Conservation (phyloP, 2,888 invertebrate species). For the Mylabris sibirica region DNA sequence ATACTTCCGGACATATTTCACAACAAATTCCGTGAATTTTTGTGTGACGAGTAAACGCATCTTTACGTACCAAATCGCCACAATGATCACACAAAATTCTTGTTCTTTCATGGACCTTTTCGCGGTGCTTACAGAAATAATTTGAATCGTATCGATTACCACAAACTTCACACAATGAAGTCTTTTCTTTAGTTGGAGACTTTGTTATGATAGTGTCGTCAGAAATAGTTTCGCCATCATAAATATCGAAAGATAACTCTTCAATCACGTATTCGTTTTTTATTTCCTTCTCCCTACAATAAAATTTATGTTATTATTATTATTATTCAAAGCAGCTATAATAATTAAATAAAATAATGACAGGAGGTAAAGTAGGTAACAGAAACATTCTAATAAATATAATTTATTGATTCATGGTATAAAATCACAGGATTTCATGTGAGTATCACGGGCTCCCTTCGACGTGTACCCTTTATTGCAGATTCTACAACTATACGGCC, state of each 20-base stretch:
- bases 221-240: background rate
- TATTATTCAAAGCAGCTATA: slow-evolving; percentile 38
- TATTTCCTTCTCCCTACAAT: background rate
- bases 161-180: background rate
- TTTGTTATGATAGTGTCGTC: background rate
- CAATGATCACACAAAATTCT: background rate
- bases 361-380: background rate
- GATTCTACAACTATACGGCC: slow-evolving; percentile 63
- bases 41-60: background rate
- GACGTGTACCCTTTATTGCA: slow-evolving; percentile 68
- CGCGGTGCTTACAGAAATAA: background rate
- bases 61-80: background rate
- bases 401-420: slow-evolving; percentile 39
- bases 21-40: slow-evolving; percentile 23
- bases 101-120: background rate
- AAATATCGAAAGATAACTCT: background rate
- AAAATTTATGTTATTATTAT: too few species aligned
- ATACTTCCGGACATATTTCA: slow-evolving; percentile 33
- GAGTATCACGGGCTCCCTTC: slow-evolving; percentile 64
- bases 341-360: too few species aligned
- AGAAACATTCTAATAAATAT: background rate
- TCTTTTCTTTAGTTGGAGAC: background rate
- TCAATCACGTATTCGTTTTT: background rate
- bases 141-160: background rate
- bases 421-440: slow-evolving; percentile 57